Evolutionary conservation across 2,888 invertebrate species (phyloP), one percentile per base, ranked within the genome.

Genomic region (Heliconius ismenius): DNA sequence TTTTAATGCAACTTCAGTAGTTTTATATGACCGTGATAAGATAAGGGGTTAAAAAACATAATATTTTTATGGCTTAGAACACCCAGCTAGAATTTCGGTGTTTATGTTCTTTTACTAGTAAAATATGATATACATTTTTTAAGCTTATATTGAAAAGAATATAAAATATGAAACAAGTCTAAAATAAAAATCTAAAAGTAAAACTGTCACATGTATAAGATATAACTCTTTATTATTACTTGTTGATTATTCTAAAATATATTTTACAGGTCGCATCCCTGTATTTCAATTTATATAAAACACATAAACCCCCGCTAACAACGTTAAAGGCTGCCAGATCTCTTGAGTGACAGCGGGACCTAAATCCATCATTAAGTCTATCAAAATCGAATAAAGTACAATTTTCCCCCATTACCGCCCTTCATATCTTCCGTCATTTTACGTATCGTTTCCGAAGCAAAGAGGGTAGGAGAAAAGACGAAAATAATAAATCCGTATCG

Each of bases 371-470:
- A 91, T 90, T 90, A 88, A 91, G 91, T 91, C 92, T 91, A 93
- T 93, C 93, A 93, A 93, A 93, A 93, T 93, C 92, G 90, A 93
- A 94, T 94, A 92, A 93, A 91, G 91, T 87, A 90, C 92, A 92
- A 93, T 93, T 93, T 93, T 91, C 92, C 90, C 89, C 92, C 88
- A 93, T 93, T 93, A 93, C 92, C 92, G 91, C 91, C 91, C 91
- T 90, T 91, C 92, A 90, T 89, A 90, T 90, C 92, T 93, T 91
- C 92, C 92, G 92, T 92, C 92, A 90, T 93, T 93, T 92, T 88
- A 92, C 93, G 93, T 93, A 92, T 93, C 92, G 91, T 89, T 93
- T 93, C 92, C 93, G 89, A 90, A 86, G 87, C 87, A 84, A 86
- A 87, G 91, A 92, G 93, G 93, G 92, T 91, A 91, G 89, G 87